Evolutionary conservation across 2,888 invertebrate species (phyloP).

Genomic region (Callinectes sapidus): DNA sequence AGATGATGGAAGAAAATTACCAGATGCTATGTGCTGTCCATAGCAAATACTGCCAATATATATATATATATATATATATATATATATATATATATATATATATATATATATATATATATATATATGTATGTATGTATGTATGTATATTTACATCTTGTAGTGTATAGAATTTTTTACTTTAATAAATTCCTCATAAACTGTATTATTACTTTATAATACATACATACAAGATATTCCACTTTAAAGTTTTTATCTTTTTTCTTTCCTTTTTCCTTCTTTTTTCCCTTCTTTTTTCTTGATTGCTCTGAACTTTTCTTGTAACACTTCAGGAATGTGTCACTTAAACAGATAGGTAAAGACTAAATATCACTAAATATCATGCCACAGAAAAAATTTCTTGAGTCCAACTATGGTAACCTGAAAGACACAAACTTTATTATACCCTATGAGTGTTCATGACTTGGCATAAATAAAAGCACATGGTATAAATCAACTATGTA

Average conservation of each 20-base stretch:
- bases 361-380: neutral
- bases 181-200: slow-evolving; percentile 13
- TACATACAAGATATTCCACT: neutral
- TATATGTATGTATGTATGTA: slow-evolving; percentile 44
- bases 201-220: slow-evolving; percentile 30
- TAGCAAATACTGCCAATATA: slow-evolving; percentile 23
- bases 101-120: slow-evolving; percentile 51
- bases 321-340: neutral
- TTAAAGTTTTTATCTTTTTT: neutral
- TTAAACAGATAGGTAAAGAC: no score
- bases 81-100: slow-evolving; percentile 51
- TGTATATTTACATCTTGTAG: slow-evolving; percentile 22
- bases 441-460: neutral
- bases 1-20: slow-evolving; percentile 7
- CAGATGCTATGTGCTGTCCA: slow-evolving; percentile 14
- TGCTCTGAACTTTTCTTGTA: neutral
- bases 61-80: slow-evolving; percentile 45
- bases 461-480: neutral
- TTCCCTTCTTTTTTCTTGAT: neutral
- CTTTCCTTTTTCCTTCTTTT: neutral
- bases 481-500: neutral
- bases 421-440: neutral
- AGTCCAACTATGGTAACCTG: no score
- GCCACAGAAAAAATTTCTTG: neutral
- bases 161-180: slow-evolving; percentile 34